These are phyloP conservation scores for Neotoxoptera formosana DNA, from an alignment of 1,140 invertebrate genomes.

Conservation along the genomic window DNA sequence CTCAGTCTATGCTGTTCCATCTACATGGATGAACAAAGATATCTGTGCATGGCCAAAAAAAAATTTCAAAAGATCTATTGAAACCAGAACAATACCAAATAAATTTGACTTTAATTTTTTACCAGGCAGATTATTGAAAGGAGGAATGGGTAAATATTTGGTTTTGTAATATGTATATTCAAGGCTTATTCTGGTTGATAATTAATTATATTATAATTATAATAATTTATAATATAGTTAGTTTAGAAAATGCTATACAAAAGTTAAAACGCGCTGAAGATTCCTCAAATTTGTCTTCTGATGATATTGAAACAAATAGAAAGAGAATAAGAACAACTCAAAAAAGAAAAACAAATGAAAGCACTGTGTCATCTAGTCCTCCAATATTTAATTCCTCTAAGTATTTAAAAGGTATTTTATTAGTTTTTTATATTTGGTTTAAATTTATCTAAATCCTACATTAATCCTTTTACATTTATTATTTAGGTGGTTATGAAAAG, in stretches of 20 bases:
- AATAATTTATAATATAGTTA: not conserved
- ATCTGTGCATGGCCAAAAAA: not conserved
- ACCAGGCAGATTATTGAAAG: not conserved
- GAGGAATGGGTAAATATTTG: not conserved
- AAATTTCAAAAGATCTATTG: not conserved
- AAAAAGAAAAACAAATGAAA: not conserved
- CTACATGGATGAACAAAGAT: not conserved
- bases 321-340: not conserved
- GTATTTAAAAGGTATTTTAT: not conserved
- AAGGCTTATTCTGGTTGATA: not conserved
- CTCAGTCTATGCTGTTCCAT: not conserved
- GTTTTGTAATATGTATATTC: not conserved
- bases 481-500: too few relatives aligned
- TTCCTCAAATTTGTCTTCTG: not conserved
- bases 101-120: conserved; percentile 4
- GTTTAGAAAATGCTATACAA: not conserved
- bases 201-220: not conserved
- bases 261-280: not conserved
- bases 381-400: not conserved
- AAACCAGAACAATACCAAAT: not conserved
- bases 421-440: too few relatives aligned
- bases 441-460: too few relatives aligned
- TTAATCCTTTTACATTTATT: too few relatives aligned
- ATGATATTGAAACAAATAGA: not conserved
- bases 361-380: not conserved